Conservation (phyloP, 2,888 invertebrate genomes). For the Pristionchus fissidentatus region DNA sequence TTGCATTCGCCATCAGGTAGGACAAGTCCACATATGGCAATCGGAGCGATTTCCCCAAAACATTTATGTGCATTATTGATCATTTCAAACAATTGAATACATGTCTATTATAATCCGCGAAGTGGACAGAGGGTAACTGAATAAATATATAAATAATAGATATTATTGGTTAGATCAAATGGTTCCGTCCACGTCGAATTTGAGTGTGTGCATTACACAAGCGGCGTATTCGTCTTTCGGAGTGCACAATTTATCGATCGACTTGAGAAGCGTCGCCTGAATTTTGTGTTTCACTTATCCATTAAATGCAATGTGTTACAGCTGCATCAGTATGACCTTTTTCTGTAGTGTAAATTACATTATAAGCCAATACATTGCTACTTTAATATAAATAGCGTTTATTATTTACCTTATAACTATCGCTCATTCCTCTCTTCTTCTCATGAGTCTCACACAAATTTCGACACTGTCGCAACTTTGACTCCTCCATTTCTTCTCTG, state of each 20-base stretch:
- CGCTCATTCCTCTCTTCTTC: constrained; percentile 45
- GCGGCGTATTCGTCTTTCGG: constrained; percentile 69
- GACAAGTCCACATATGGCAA: too few species aligned
- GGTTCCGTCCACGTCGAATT: constrained; percentile 66
- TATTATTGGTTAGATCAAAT: too few species aligned
- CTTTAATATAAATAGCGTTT: too few species aligned
- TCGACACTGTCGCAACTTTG: constrained; percentile 51
- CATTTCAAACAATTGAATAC: too few species aligned
- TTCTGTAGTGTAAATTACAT: neutral
- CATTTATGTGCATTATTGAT: too few species aligned
- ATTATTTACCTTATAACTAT: constrained; percentile 49
- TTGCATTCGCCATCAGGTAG: too few species aligned
- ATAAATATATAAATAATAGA: too few species aligned
- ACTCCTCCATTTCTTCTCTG: constrained; percentile 45
- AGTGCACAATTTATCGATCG: constrained; percentile 65
- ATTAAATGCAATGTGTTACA: neutral
- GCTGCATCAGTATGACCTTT: too few species aligned
- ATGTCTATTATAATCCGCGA: too few species aligned
- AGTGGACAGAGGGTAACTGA: too few species aligned
- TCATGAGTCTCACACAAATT: constrained; percentile 52
- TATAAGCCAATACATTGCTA: neutral
- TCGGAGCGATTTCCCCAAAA: too few species aligned
- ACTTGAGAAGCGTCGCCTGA: constrained; percentile 60
- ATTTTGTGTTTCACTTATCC: constrained; percentile 2
- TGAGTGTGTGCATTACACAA: constrained; percentile 69